Evolutionary conservation across 2,113 vertebrate species (phyloP), one percentile per base, ranked within the genome.

Genomic region (Percina caprodes): DNA sequence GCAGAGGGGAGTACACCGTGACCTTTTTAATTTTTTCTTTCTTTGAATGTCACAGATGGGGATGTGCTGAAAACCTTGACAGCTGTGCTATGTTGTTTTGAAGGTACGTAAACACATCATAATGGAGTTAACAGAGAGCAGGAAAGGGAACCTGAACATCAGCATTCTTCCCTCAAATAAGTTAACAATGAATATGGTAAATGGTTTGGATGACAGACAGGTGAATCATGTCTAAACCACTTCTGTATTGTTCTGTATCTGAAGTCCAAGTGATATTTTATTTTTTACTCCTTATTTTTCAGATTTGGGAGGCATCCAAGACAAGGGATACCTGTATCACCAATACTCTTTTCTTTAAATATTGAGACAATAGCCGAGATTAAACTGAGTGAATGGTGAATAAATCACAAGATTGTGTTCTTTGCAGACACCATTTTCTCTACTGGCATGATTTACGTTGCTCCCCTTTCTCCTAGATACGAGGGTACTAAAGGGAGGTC

Each of bases 81-180:
- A 95, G 92, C 92, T 95, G 94, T 90, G 88, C 51, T 83, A 71
- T 80, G 70, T 61, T 67, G 69, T 92, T 89, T 88, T 88, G 88
- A 89, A 82, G 74, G 76, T 60, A 62, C 72, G 83, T 73, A 81
- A 83, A 82, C 75, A 77, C 71, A 73, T 74, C 58, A 74, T 73
- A 68, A 61, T 48, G 19, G 58, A 21, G 63, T 71, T 79, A 71
- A 63, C 42, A 54, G 42, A 42, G 74, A 59, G 61, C 8, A 35
- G 24, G 19, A 35, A 21, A 54, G 42, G 42, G 33, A 2, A 48
- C 15, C 8, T 3, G n/a, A 52, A 59, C 71, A 24, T 52, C 52
- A 30, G 48, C 68, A 69, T 83, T 60, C 55, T 55, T 48, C 21
- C 26, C 49, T 71, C 35, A 42, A 48, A 42, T 55, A 49, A 69